Evolutionary conservation across 1,140 invertebrate species (phyloP), one percentile per base, ranked within the genome.

Genomic region (Eumeta japonica): DNA sequence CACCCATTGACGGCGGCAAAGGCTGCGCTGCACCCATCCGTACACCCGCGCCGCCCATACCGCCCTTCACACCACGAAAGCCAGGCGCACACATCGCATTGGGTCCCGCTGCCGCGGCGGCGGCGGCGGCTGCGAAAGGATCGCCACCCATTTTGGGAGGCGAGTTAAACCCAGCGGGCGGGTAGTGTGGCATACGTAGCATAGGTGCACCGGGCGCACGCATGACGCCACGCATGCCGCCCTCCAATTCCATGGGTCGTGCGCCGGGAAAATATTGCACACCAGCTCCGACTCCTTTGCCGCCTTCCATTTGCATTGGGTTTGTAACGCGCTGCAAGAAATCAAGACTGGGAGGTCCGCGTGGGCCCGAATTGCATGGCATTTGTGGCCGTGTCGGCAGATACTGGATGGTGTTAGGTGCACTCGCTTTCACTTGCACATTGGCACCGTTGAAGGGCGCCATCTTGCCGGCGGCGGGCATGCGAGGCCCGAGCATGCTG

Each of bases 391-490:
- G 81, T 20, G 92, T 91, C 15, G 94, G 94, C 59, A 97, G 83
- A 79, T 98, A 98, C 76, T 97, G 94, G 56, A 98, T 97, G 10
- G 94, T 97, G 67, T 97, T 97, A 0, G 94, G 94, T 2, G 94
- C 94, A 73, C 89, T 95, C 1, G 94, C 88, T 76, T 97, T 97
- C 15, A 97, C 94, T 76, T 92, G 89, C 28, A 93, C 87, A 64
- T 90, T 93, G 2, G 89, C 86, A 28, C 88, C 87, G 61, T 88
- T 87, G 61, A 86, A 88, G 0, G 83, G 82, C 41, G 82, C 83
- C 35, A 83, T 83, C 37, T 54, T 81, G 63, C 77, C 70, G 4
- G 51, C 38, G 3, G 80, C 75, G 1, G 72, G 76, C 58, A 79
- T 81, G 48, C 71, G 60, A 0, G 55, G 76, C 14, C 56, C 78